Base-by-base conservation (phyloP, 1,140 invertebrate species). In the Trichonephila clavata region DNA sequence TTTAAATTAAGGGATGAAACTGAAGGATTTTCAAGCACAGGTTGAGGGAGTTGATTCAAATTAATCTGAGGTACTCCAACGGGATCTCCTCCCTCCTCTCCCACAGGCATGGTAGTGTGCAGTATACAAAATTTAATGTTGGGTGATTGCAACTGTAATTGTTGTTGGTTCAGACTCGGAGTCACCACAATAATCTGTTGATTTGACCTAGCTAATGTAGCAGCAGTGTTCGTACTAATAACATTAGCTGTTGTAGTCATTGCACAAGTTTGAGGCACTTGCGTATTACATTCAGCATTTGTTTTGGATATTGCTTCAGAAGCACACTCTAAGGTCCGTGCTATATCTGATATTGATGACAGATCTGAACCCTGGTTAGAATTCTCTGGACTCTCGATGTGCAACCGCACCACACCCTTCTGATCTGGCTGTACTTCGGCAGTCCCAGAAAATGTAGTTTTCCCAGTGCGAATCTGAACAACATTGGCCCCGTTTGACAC, bases 271-370 rank as follows among this genome's bases (percentile, higher is more conserved):
- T 80, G 71, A 77, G 93, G 84, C 89, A 94, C 93, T 87, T 91
- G 88, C 77, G 86, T 90, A 71, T 89, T 87, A n/a, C 94, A 94
- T 59, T 94, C 94, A 21, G 77, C 77, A 80, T 92, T 92, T 57
- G 94, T 94, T 59, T 86, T 61, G 13, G 84, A 88, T 61, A 94
- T 94, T 16, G 90, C 90, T 84, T 94, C 84, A 24, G 94, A 94
- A 68, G 94, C 94, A 89, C 94, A 92, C 77, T 94, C 94, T 71
- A 94, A 71, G 14, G 94, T 94, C 60, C 90, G 39, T 32, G 94
- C 86, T 39, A 94, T 94, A 39, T 94, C 94, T 24, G 94, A 88
- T 43, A 94, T 87, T 32, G 94, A 94, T 21, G 94, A 94, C 63
- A 94, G 32, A 61, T 93, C 94, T 20, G 86, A 90, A 4, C 77